Base-by-base conservation (phyloP, 1,140 invertebrate species). In the Venustaconcha ellipsiformis region DNA sequence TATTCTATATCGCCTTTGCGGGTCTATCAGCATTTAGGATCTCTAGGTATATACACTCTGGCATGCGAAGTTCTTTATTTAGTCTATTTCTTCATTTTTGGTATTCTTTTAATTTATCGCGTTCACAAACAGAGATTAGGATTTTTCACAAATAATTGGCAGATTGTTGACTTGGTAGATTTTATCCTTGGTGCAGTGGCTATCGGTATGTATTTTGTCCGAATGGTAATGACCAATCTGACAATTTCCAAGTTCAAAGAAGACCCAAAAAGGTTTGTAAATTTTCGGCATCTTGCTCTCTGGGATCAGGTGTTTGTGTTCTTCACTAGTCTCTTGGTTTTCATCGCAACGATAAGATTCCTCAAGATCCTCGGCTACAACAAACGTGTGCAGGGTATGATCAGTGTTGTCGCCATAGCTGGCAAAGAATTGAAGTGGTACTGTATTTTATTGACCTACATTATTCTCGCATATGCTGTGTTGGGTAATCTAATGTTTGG, bases 101-200 rank as follows among this genome's bases (percentile, higher is more conserved):
- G 78, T 14, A 48, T 84, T 14, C 80, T 72, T 26, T 65, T 81
- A 4, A 70, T 78, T 14, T 71, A 79, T 37, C 63, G 67, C 37
- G 20, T 88, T 26, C 68, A 72, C n/a, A 70, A 83, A 59, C 80
- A 87, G 79, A 73, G 80, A 20, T 72, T 75, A 71, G 20, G 37
- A 4, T 91, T 87, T 72, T 90, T 91, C 67, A 79, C 78, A 26
- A 81, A 83, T 55, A 86, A 88, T 55, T 91, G 90, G 90, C 89
- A 90, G 59, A 82, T 84, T 62, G 79, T 88, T n/a, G 90, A 91
- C 71, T 74, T 90, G 0, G 64, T 86, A 18, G 84, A 86, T 23
- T 83, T 90, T 23, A 67, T 83, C 14, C 59, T 89, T 13, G 84
- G 86, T 14, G 86, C 88, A 60, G 66, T 85, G 17, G 83, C 82